Base-by-base conservation (phyloP, 2,888 invertebrate genomes). In the Labia minor region DNA sequence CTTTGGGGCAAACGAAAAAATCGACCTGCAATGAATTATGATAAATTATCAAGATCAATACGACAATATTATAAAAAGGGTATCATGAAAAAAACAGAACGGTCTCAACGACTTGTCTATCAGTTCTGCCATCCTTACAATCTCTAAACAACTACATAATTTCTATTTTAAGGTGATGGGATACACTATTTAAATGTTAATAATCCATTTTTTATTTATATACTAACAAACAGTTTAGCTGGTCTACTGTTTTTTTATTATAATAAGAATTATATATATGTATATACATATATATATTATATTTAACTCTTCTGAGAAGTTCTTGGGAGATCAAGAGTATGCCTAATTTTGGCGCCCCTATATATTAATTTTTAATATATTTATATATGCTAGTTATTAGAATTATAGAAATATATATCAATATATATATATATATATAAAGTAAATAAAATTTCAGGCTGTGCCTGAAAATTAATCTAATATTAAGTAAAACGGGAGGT, bases 11-110 rank as follows among this genome's bases (percentile, higher is more conserved):
- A 92, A 74, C 85, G 98, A 71, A 99, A 99, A 80, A 98, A 99
- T 81, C 85, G 98, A 10, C 96, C 97, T 0, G 96, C 96, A 21
- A 99, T 99, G 98, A 99, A 99, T 82, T 99, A 99, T 81, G 99
- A 99, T 82, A 99, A 99, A 78, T 81, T 99, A 64, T 96, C 95
- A 71, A 86, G 99, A 67, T 97, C 96, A 72, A 95, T 99, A 76
- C 82, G 99, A 65, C 98, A 99, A 78, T 97, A 97, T 81, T 99
- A 99, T 85, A 97, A 98, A 80, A 99, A 98, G 80, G 96, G 96
- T 67, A 97, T 98, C 78, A 95, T 97, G 93, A 96, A 96, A 85
- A 99, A 99, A 79, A 98, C 98, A 0, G 96, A 96, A 77, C 84
- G 97, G 71, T 95, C 96, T 72, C 98, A 99, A 80, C 85, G 99